Conservation (phyloP, 2,888 invertebrate species). For the Leptothorax acervorum region DNA sequence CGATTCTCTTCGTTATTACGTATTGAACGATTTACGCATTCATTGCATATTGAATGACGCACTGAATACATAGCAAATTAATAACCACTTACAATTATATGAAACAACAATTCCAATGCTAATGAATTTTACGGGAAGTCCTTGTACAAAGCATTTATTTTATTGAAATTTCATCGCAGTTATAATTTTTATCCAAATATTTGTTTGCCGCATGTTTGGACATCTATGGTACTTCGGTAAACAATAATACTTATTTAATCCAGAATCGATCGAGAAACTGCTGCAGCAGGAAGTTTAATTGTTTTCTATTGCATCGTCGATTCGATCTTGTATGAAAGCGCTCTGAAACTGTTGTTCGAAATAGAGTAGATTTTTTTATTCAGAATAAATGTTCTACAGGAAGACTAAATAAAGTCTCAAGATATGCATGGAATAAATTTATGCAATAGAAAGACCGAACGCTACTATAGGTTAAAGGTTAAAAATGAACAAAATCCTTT, state of each 20-base stretch:
- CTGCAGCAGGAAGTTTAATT: not conserved
- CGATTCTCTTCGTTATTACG: constrained; percentile 28
- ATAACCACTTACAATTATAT: constrained; percentile 48
- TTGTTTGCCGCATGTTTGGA: not conserved
- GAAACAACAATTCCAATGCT: constrained; percentile 36
- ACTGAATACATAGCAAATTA: constrained; percentile 46
- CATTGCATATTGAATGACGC: constrained; percentile 39
- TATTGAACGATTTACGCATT: constrained; percentile 46
- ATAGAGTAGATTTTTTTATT: not conserved
- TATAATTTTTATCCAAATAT: constrained; percentile 28
- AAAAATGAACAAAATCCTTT: not conserved
- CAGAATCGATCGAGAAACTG: not conserved
- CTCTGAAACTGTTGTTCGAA: not conserved
- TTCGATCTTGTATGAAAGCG: not conserved
- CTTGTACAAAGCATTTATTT: constrained; percentile 14
- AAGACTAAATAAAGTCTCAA: constrained; percentile 20
- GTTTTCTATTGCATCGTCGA: constrained; percentile 5
- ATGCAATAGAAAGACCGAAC: not conserved
- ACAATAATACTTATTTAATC: constrained; percentile 27
- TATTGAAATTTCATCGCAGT: constrained; percentile 12
- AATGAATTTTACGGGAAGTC: constrained; percentile 27
- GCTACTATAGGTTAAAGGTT: not conserved
- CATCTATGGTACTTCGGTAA: constrained; percentile 4
- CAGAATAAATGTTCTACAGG: not conserved
- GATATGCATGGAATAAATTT: constrained; percentile 28